These are phyloP conservation scores for Aethes cnicana DNA, from an alignment of 2,888 invertebrate genomes.

Conservation along the genomic window DNA sequence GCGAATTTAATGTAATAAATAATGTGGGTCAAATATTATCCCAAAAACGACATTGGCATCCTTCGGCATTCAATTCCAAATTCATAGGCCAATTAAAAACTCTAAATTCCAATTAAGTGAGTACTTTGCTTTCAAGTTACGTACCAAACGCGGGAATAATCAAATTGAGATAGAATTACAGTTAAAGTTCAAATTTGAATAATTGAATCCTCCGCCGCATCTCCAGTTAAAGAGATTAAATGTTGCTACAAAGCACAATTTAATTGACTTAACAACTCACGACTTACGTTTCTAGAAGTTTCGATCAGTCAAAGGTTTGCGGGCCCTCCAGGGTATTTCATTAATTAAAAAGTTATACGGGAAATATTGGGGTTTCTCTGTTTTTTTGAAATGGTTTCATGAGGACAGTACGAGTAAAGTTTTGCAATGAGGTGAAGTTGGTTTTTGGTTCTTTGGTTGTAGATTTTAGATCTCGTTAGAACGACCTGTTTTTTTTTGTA, in stretches of 20 bases:
- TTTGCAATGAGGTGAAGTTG: no score
- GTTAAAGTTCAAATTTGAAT: slow-evolving; percentile 26
- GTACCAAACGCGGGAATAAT: slow-evolving; percentile 21
- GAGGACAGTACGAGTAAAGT: no score
- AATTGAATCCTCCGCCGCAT: slow-evolving; percentile 27
- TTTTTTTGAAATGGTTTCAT: no score
- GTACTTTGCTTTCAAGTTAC: slow-evolving; percentile 14
- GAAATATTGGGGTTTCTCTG: no score
- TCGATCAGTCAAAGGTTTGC: slow-evolving; percentile 28
- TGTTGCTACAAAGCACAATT: slow-evolving; percentile 23
- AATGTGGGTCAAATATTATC: no score
- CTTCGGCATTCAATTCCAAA: slow-evolving; percentile 2
- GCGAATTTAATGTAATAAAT: no score
- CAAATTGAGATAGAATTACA: slow-evolving; percentile 24
- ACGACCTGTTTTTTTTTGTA: no score
- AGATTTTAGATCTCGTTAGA: no score
- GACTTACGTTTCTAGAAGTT: slow-evolving; percentile 12
- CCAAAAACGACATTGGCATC: no score
- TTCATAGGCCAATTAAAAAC: slow-evolving; percentile 10
- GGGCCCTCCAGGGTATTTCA: slow-evolving; percentile 10
- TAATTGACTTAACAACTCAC: slow-evolving; percentile 22
- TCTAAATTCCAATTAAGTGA: slow-evolving; percentile 10
- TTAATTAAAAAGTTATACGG: slow-evolving; percentile 30
- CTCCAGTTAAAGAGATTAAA: slow-evolving; percentile 29
- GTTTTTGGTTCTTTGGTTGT: no score